Conservation (phyloP, 2,888 invertebrate genomes). For the Melieria omissa region DNA sequence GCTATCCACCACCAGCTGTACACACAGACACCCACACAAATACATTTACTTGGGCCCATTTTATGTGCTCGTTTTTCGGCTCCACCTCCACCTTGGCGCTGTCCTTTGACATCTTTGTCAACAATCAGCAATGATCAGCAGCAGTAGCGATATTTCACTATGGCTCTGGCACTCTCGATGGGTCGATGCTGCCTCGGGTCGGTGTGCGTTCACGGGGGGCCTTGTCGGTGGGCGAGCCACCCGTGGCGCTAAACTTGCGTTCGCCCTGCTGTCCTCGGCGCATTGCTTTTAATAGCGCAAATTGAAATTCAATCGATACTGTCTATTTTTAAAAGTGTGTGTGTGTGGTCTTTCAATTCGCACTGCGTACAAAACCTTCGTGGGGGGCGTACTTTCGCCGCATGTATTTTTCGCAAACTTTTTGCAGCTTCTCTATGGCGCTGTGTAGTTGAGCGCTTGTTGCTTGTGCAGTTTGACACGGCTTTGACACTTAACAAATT, state of each 20-base stretch:
- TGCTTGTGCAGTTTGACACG: conserved; percentile 9
- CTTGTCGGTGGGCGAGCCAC: background rate
- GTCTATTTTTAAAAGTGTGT: conserved; percentile 56
- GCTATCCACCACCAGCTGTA: too few species aligned
- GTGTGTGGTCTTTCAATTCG: conserved; percentile 23
- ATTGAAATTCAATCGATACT: conserved; percentile 55
- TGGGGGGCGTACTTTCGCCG: background rate
- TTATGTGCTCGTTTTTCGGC: too few species aligned
- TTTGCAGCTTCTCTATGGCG: too few species aligned
- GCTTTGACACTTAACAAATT: conserved; percentile 34
- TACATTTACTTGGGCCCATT: too few species aligned
- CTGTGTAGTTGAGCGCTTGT: background rate
- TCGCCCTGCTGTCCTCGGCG: background rate
- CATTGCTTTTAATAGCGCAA: conserved; percentile 36
- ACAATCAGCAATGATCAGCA: too few species aligned
- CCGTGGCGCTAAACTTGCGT: background rate
- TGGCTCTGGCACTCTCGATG: too few species aligned
- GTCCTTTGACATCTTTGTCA: too few species aligned
- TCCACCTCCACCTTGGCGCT: too few species aligned
- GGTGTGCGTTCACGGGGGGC: background rate
- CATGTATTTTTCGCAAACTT: background rate
- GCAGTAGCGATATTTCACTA: too few species aligned
- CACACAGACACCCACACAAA: too few species aligned
- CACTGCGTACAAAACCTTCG: background rate
- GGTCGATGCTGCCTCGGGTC: background rate